Percentiles rank a stretch among this genome's conserved stretches.
Conservation (phyloP, 1,140 invertebrate species). For the Eurosta solidaginis region DNA sequence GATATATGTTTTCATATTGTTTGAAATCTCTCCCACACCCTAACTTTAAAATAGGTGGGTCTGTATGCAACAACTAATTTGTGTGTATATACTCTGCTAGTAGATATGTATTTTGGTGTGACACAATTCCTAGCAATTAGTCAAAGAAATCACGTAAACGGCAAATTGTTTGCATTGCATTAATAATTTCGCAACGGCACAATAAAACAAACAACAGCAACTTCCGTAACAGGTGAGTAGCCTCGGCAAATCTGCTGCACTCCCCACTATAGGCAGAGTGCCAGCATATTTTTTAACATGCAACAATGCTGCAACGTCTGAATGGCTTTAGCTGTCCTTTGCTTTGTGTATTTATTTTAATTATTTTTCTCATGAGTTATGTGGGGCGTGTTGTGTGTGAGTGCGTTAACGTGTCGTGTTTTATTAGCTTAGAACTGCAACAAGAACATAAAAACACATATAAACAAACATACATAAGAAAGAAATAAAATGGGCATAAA, state of each 20-base stretch:
- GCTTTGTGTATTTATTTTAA: not conserved
- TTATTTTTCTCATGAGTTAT: constrained; percentile 24
- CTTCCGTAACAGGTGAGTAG: not conserved
- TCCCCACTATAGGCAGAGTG: not conserved
- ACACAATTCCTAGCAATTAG: constrained; percentile 3
- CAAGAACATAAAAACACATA: not conserved
- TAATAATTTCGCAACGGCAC: not conserved
- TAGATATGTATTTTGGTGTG: not conserved
- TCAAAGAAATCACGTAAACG: constrained; percentile 10
- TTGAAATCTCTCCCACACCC: too few species aligned
- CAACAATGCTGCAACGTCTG: not conserved
- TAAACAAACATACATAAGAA: not conserved
- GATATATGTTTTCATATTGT: too few species aligned
- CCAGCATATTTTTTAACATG: not conserved
- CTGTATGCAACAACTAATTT: not conserved
- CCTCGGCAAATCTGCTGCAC: not conserved
- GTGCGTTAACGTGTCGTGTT: constrained; percentile 1
- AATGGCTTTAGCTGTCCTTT: not conserved
- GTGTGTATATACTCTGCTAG: not conserved
- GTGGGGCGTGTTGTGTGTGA: constrained; percentile 23
- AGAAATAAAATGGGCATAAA: not conserved
- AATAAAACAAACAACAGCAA: not conserved
- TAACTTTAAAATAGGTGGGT: not conserved
- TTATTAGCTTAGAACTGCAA: not conserved
- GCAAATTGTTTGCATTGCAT: constrained; percentile 8